Evolutionary conservation across 2,888 invertebrate species (phyloP).

Genomic region (Drosophila recens): DNA sequence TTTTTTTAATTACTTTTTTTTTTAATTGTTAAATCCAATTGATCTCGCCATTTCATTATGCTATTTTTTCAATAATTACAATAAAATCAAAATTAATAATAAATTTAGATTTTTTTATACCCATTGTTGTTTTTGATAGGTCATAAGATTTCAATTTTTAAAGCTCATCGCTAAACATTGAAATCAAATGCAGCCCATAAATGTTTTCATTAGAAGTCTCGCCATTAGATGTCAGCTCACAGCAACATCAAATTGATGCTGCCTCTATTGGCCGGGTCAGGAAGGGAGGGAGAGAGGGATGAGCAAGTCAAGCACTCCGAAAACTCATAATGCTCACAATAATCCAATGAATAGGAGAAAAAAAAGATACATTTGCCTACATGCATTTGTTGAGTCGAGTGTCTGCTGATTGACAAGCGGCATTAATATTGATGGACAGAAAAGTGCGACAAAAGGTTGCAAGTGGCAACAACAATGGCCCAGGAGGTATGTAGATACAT

Average conservation of each 20-base stretch:
- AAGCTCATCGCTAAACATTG: slow-evolving; percentile 12
- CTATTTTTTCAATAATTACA: no score
- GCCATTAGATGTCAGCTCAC: slow-evolving; percentile 49
- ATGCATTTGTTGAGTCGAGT: slow-evolving; percentile 33
- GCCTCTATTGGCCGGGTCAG: slow-evolving; percentile 19
- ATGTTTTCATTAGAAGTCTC: slow-evolving; percentile 7
- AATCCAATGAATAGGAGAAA: slow-evolving; percentile 21
- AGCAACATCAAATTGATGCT: slow-evolving; percentile 34
- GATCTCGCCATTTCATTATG: no score
- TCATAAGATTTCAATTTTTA: neutral
- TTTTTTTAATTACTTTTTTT: no score
- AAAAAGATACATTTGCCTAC: slow-evolving; percentile 37
- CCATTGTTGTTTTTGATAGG: neutral
- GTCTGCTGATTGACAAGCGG: slow-evolving; percentile 57
- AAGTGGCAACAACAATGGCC: slow-evolving; percentile 36
- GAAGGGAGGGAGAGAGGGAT: neutral
- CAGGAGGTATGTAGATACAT: slow-evolving; percentile 15
- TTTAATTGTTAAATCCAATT: no score
- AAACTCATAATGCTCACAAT: slow-evolving; percentile 16
- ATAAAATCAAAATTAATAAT: no score
- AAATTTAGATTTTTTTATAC: no score
- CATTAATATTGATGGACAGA: slow-evolving; percentile 53
- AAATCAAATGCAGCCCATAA: slow-evolving; percentile 15
- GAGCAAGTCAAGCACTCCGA: slow-evolving; percentile 29
- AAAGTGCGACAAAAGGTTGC: slow-evolving; percentile 53